These are phyloP conservation scores for Pygoscelis adeliae DNA, from an alignment of 2,113 vertebrate species.

Conservation along the genomic window DNA sequence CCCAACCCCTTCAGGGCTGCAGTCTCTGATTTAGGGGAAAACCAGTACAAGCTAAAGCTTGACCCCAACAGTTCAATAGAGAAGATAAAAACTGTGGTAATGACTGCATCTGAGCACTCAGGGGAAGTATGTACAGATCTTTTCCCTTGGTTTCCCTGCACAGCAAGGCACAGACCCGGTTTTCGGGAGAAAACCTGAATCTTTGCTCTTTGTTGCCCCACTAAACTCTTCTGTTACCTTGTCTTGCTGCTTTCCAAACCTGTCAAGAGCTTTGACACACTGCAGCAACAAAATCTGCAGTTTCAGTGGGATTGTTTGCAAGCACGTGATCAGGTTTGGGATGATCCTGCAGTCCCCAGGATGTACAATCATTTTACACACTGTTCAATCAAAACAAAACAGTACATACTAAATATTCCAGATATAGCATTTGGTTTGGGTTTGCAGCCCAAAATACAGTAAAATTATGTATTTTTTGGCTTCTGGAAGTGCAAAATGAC, in stretches of 20 bases:
- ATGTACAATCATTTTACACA: background rate
- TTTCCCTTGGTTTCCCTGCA: background rate
- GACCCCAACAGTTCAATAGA: background rate
- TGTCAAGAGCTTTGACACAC: background rate
- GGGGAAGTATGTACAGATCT: background rate
- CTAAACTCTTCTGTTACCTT: background rate
- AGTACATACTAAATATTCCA: background rate
- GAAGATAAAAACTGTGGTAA: background rate
- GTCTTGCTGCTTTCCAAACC: background rate
- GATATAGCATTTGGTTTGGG: background rate
- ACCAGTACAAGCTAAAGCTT: background rate
- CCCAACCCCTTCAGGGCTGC: fast-evolving
- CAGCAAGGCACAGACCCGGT: background rate
- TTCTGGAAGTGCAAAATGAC: background rate
- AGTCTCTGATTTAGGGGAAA: background rate
- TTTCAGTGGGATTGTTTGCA: background rate
- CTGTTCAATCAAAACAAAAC: background rate
- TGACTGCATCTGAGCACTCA: fast-evolving
- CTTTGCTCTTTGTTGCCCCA: background rate
- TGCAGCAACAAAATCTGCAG: background rate
- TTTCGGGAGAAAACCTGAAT: background rate
- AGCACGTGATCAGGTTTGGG: background rate
- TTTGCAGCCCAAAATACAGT: background rate
- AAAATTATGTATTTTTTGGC: background rate
- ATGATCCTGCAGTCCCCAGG: background rate